Conservation (phyloP, 2,113 vertebrate species). For the Bucco capensis region DNA sequence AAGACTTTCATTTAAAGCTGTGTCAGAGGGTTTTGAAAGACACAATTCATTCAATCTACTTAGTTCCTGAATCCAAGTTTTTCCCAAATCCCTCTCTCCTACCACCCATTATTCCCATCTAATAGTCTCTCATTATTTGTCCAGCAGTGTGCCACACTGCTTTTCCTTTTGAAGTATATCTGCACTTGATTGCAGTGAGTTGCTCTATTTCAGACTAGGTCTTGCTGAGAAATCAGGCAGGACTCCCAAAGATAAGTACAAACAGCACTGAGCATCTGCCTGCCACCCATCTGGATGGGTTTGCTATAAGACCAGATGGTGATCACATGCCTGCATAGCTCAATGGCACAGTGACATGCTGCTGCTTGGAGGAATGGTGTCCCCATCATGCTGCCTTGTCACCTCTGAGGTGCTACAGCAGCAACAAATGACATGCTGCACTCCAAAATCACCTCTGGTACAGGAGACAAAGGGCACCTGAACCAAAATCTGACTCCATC, state of each 20-base stretch:
- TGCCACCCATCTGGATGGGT: too few relatives aligned
- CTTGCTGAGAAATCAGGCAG: not conserved
- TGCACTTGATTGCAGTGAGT: not conserved
- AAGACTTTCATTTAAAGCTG: conserved; percentile 9
- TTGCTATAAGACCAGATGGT: not conserved
- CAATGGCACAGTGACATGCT: not conserved
- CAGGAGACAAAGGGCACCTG: not conserved
- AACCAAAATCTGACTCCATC: not conserved
- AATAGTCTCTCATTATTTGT: not conserved
- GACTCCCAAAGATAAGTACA: not conserved
- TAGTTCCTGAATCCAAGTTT: not conserved
- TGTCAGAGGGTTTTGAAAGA: not conserved
- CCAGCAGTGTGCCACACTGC: not conserved
- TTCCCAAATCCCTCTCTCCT: not conserved
- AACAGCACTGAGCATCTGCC: not conserved
- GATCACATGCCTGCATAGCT: accelerated
- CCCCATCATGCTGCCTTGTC: not conserved
- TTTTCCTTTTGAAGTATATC: not conserved
- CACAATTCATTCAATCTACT: not conserved
- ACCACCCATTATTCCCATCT: not conserved
- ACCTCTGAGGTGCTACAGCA: not conserved
- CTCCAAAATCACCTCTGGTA: not conserved
- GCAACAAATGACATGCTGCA: not conserved
- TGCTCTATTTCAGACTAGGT: not conserved
- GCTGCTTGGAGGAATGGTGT: accelerated